These are phyloP conservation scores for Crotophaga sulcirostris DNA, from an alignment of 2,113 vertebrate species.

Conservation along the genomic window DNA sequence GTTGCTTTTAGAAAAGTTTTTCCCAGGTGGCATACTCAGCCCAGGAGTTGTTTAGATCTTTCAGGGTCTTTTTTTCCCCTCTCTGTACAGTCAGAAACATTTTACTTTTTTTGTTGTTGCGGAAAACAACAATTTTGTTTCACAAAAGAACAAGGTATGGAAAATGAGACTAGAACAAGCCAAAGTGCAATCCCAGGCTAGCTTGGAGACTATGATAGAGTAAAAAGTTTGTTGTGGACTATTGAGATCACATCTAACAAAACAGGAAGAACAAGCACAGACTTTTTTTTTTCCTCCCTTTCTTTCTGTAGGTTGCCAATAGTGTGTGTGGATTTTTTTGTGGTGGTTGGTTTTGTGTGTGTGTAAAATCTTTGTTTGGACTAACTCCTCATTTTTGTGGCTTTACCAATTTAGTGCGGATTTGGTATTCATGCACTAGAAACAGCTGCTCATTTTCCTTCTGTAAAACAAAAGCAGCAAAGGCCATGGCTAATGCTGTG, in stretches of 20 bases:
- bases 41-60: neutral
- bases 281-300: neutral
- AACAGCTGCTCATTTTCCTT: fast-evolving
- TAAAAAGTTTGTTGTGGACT: neutral
- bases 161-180: neutral
- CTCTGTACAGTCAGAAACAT: neutral
- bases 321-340: too few species aligned
- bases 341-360: too few species aligned
- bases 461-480: neutral
- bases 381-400: neutral
- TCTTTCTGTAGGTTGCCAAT: neutral
- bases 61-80: too few species aligned
- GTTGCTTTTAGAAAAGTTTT: neutral
- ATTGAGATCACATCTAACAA: neutral
- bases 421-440: neutral
- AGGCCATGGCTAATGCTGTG: neutral
- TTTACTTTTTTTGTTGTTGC: neutral
- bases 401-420: neutral
- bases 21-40: neutral
- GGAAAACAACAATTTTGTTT: neutral
- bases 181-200: neutral
- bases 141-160: neutral
- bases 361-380: neutral
- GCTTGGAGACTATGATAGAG: neutral
- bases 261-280: neutral